Conservation (phyloP, 2,797 vertebrate genomes). For the Spinus pinus region DNA sequence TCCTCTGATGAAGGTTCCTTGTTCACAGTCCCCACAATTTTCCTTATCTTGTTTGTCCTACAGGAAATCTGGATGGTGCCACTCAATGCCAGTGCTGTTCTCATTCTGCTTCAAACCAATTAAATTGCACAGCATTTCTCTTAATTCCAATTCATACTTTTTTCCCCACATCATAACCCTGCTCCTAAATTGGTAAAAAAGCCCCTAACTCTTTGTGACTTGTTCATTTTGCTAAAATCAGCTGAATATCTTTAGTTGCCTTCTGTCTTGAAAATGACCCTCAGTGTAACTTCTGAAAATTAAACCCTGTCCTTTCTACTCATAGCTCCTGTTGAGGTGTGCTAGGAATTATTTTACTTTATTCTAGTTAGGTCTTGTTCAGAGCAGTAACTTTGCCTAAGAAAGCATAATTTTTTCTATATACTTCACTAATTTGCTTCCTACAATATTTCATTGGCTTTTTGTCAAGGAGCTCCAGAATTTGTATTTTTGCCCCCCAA, state of each 20-base stretch:
- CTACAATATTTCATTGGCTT: not conserved
- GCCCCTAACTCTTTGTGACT: not conserved
- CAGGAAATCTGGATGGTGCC: not conserved
- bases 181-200: not conserved
- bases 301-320: not conserved
- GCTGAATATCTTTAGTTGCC: not conserved
- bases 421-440: not conserved
- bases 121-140: not conserved
- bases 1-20: not conserved
- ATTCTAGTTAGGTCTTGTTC: not conserved
- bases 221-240: not conserved
- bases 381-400: not conserved
- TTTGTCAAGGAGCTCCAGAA: not conserved
- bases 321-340: not conserved
- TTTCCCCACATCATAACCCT: not conserved
- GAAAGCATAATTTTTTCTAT: not conserved
- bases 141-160: not conserved
- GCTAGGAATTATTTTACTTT: not conserved
- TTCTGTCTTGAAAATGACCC: not conserved
- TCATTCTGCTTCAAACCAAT: not conserved
- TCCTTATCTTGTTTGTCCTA: not conserved
- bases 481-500: not conserved
- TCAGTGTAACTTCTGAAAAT: not conserved
- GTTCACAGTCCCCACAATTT: not conserved
- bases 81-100: not conserved